Percentiles rank a stretch among this genome's conserved stretches.
phyloP scores from a whole-genome alignment of 2,113 vertebrate species.

The Hippopotamus amphibius region DNA sequence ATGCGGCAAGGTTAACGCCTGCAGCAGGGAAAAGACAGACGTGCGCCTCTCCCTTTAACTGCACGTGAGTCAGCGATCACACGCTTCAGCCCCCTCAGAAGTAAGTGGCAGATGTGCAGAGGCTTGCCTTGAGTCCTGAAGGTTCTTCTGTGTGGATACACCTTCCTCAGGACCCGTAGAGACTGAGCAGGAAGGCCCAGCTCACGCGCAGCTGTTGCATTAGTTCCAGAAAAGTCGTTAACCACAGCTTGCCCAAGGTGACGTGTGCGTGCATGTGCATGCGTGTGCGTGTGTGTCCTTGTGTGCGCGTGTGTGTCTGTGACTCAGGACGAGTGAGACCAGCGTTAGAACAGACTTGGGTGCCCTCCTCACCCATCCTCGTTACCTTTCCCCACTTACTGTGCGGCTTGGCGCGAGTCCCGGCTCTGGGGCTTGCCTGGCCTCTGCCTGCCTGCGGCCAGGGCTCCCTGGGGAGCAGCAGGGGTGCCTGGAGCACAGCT shows the following conservation, averaged over 20 bases:
- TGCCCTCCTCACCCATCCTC: neutral
- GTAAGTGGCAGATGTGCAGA: neutral
- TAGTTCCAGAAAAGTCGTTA: neutral
- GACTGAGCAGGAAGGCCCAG: no score
- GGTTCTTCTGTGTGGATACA: no score
- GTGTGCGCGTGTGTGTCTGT: neutral
- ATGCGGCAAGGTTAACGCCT: neutral
- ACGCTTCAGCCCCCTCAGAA: neutral
- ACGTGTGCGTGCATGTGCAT: neutral
- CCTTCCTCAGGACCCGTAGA: neutral
- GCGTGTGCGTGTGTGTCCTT: neutral
- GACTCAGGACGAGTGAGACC: neutral
- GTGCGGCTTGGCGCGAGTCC: neutral
- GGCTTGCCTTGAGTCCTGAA: neutral
- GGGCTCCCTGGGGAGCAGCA: no score
- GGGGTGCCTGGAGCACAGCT: neutral
- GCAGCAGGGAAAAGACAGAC: no score
- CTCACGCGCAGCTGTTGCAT: neutral
- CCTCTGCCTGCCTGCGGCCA: no score
- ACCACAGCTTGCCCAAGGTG: accelerated
- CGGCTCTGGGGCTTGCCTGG: no score
- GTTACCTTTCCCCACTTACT: neutral
- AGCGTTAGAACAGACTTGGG: neutral
- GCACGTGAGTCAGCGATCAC: neutral
- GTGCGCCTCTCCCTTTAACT: neutral